These are phyloP conservation scores for Sympetrum striolatum DNA, from an alignment of 2,888 invertebrate species.

Conservation along the genomic window DNA sequence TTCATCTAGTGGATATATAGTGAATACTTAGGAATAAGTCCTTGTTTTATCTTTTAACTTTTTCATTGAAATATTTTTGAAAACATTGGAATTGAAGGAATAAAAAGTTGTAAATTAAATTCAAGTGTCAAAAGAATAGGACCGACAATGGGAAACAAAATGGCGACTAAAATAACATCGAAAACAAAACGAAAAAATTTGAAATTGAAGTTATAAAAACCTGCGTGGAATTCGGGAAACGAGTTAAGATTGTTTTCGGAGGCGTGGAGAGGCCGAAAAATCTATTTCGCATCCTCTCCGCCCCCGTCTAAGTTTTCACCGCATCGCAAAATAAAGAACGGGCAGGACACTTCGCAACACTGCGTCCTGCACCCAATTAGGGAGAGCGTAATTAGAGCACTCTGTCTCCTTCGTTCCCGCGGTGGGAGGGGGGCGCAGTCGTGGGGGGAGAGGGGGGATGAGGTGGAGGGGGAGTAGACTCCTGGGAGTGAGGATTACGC, in stretches of 20 bases:
- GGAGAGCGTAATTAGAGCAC: conserved; percentile 39
- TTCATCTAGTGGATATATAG: too few species aligned
- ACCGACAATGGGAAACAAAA: not conserved
- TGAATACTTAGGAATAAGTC: too few species aligned
- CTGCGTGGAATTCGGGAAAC: not conserved
- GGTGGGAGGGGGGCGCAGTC: not conserved
- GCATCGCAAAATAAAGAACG: conserved; percentile 25
- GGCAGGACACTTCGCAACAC: conserved; percentile 28
- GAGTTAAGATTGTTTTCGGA: too few species aligned
- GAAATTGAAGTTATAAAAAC: not conserved
- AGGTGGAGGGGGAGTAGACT: not conserved
- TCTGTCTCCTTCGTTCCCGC: conserved; percentile 28
- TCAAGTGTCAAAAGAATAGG: too few species aligned
- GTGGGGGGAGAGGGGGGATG: not conserved
- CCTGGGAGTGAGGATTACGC: not conserved
- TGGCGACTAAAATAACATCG: not conserved
- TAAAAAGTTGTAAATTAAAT: too few species aligned
- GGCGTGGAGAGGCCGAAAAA: not conserved
- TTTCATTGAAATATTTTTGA: too few species aligned
- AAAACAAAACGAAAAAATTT: not conserved
- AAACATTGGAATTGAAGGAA: too few species aligned
- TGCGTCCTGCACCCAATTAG: conserved; percentile 41
- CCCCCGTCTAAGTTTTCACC: conserved; percentile 25
- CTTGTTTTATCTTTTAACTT: too few species aligned
- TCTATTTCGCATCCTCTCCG: not conserved